phyloP scores from a whole-genome alignment of 2,888 invertebrate species.

The Paralinhomoeus sp. region DNA sequence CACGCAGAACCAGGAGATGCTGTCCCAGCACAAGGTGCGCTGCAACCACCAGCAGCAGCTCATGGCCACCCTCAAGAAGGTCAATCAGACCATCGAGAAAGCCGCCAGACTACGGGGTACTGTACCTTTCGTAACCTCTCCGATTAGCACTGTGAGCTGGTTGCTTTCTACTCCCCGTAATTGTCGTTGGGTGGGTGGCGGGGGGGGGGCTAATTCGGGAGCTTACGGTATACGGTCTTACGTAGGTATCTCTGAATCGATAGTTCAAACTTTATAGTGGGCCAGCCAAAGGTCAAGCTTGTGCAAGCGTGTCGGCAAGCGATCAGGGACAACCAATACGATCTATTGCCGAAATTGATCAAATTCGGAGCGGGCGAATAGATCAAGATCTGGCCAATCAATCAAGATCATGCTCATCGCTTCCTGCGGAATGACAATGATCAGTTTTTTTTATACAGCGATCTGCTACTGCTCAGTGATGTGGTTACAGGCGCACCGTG shows the following conservation, averaged over 20 bases:
- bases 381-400: too few species aligned
- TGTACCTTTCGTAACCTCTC: not conserved
- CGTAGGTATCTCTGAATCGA: not conserved
- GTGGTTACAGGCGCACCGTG: too few species aligned
- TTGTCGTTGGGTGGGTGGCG: too few species aligned
- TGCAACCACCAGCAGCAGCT: slow-evolving; percentile 57
- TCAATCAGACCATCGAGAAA: slow-evolving; percentile 59
- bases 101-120: slow-evolving; percentile 59
- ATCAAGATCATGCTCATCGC: too few species aligned
- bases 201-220: too few species aligned
- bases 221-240: too few species aligned
- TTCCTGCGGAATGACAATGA: too few species aligned
- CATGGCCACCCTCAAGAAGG: slow-evolving; percentile 45
- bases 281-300: slow-evolving; percentile 27
- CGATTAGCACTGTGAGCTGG: not conserved
- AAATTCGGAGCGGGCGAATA: slow-evolving; percentile 22
- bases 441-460: too few species aligned
- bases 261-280: slow-evolving; percentile 21
- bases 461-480: too few species aligned
- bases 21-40: slow-evolving; percentile 56
- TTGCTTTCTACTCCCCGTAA: not conserved
- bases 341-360: slow-evolving; percentile 28
- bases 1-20: slow-evolving; percentile 53
- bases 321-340: slow-evolving; percentile 27
- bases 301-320: slow-evolving; percentile 26